Evolutionary conservation across 2,888 invertebrate species (phyloP), one percentile per base, ranked within the genome.

Genomic region (Leucophenga montana): DNA sequence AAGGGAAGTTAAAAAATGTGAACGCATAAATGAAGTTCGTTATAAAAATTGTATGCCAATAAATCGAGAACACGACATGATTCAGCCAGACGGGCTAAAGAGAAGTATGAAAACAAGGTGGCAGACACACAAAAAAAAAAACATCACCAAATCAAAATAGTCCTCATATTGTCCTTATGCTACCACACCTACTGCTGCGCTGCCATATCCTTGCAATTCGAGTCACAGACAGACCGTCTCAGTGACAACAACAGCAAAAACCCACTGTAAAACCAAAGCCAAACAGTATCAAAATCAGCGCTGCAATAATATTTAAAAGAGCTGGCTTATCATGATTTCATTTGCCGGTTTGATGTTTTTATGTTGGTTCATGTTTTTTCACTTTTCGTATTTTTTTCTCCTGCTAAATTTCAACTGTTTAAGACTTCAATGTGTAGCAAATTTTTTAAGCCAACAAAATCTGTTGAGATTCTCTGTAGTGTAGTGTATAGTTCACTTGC

Each of bases 251-350:
- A 20, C 8, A 20, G 31, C 57, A 57, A 27, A 20, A 14, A 57
- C 31, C 57, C 31, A n/a, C 22, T 20, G 22, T 31, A 57, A 57
- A 57, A 31, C 57, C 57, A 57, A 57, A 57, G 16, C 57, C 57
- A 57, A 57, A 57, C 57, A 57, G 31, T 57, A 57, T 57, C 57
- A 57, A 57, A 33, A 57, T 57, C 57, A 31, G 31, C 57, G 57
- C 16, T 57, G 33, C 31, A 57, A 57, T 57, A 57, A 57, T 57
- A 57, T 57, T 57, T 57, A 57, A 57, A 33, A 22, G 13, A n/a
- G 57, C 31, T 57, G 57, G 57, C 57, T 57, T 57, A 57, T 57
- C 57, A 57, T 57, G 57, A 57, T 57, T 57, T 57, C 31, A 57
- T 5, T 57, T 57, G 57, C 39, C 8, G 18, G 22, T 16, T 54